Evolutionary conservation across 2,888 invertebrate species (phyloP), one percentile per base, ranked within the genome.

Genomic region (Eumerus sabulonum): DNA sequence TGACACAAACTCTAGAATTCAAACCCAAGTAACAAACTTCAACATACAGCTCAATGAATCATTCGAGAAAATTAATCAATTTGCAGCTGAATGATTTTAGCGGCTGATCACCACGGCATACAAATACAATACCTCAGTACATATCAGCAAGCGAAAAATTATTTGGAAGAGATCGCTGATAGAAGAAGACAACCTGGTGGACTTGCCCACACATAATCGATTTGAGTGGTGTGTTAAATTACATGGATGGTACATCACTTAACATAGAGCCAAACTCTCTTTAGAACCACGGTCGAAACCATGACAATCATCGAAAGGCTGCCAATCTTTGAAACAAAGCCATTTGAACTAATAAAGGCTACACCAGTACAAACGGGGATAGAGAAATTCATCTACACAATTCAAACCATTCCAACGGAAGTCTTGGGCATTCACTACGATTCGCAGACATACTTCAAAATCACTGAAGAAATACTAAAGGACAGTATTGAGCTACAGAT

Each of bases 391-490:
- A 36, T 36, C 36, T 5, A 9, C 11, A 11, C 36, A 9, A 36
- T 36, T 11, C 36, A 36, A 36, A 11, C 5, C 36, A 11, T 36
- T 9, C 36, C 36, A 9, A 36, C 36, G 11, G 36, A 36, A 36
- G 11, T 36, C 11, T 9, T n/a, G n/a, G n/a, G n/a, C n/a, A n/a
- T n/a, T n/a, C n/a, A n/a, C n/a, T n/a, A n/a, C n/a, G n/a, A n/a
- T n/a, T n/a, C n/a, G n/a, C n/a, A n/a, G n/a, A n/a, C n/a, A n/a
- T n/a, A n/a, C n/a, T n/a, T n/a, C n/a, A 1, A 27, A 56, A 57
- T 18, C 9, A 11, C 36, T 12, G 47, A 45, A 56, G 17, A 51
- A n/a, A 19, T 27, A 42, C 62, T 35, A 18, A 57, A 0, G 36
- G 36, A 36, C 5, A 36, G 36, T 11, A 36, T 36, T 36, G 36